A percentile compares a stretch with the other conserved stretches of the same genome.
These are phyloP conservation scores for Bombyx huttoni DNA, from an alignment of 2,888 invertebrate species.

Conservation along the genomic window DNA sequence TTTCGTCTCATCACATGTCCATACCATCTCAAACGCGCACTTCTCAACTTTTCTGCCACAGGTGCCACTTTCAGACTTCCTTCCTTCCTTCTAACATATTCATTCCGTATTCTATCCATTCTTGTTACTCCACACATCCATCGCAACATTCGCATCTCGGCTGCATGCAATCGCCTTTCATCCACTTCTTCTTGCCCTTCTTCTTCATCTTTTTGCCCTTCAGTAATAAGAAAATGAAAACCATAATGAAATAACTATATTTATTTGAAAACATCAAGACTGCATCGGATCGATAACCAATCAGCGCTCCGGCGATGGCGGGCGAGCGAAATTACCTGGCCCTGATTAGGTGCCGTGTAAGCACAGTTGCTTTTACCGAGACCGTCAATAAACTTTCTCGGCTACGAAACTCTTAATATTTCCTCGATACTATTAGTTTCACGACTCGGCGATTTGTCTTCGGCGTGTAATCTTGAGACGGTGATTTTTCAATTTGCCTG, in stretches of 20 bases:
- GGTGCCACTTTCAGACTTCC: no score
- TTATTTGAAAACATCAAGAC: slow-evolving; percentile 17
- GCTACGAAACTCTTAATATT: slow-evolving; percentile 5
- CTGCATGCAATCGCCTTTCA: no score
- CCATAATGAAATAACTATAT: not conserved
- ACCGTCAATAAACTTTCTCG: slow-evolving; percentile 9
- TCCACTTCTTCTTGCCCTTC: no score
- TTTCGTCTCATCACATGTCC: no score
- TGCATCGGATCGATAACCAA: slow-evolving; percentile 59
- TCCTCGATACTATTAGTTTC: slow-evolving; percentile 4
- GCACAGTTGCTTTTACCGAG: slow-evolving; percentile 9
- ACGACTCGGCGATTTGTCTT: not conserved
- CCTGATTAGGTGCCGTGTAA: slow-evolving; percentile 42
- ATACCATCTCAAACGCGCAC: no score
- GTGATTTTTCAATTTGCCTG: not conserved
- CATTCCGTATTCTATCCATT: no score
- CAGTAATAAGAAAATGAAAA: not conserved
- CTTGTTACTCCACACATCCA: no score
- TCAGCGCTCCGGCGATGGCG: slow-evolving; percentile 26
- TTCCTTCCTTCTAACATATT: no score
- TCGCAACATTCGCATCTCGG: no score
- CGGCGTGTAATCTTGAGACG: not conserved
- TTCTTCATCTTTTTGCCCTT: no score
- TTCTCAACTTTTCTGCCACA: no score
- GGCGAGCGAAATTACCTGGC: slow-evolving; percentile 41